Conservation (phyloP, 2,113 vertebrate genomes). For the Potamarius usumacintae region DNA sequence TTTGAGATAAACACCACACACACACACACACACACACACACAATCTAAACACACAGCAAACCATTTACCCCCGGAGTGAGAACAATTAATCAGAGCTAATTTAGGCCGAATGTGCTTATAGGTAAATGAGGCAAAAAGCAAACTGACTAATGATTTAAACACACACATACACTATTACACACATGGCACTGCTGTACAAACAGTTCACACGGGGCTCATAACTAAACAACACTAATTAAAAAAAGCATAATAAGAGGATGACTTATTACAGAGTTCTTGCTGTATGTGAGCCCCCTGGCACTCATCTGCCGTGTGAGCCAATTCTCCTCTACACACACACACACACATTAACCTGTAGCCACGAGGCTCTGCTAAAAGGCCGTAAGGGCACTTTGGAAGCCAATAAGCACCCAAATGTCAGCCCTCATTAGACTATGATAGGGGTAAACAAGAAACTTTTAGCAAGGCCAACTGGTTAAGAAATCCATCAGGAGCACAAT, state of each 20-base stretch:
- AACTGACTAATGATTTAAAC: conserved; percentile 71
- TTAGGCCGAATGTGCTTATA: conserved; percentile 68
- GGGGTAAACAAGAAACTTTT: conserved; percentile 73
- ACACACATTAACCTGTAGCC: conserved; percentile 64
- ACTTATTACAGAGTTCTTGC: conserved; percentile 72
- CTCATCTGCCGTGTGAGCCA: conserved; percentile 57
- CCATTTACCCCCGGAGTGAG: conserved; percentile 66
- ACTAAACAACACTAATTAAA: conserved; percentile 75
- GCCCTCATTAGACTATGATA: conserved; percentile 72
- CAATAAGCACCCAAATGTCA: conserved; percentile 68
- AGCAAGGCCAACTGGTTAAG: conserved; percentile 40
- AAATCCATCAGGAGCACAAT: conserved; percentile 60
- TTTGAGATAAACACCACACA: conserved; percentile 35
- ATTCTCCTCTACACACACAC: conserved; percentile 31
- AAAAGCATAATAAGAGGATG: conserved; percentile 71
- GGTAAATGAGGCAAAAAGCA: conserved; percentile 76
- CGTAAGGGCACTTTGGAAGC: conserved; percentile 60
- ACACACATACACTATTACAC: conserved; percentile 43
- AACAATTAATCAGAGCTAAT: conserved; percentile 76
- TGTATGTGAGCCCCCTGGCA: conserved; percentile 34
- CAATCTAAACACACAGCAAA: conserved; percentile 58
- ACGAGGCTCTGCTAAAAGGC: conserved; percentile 62
- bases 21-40: conserved; percentile 55
- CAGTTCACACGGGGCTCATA: conserved; percentile 71
- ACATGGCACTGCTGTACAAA: conserved; percentile 49